Base-by-base conservation (phyloP, 2,113 vertebrate genomes). In the Rhinolophus sinicus region DNA sequence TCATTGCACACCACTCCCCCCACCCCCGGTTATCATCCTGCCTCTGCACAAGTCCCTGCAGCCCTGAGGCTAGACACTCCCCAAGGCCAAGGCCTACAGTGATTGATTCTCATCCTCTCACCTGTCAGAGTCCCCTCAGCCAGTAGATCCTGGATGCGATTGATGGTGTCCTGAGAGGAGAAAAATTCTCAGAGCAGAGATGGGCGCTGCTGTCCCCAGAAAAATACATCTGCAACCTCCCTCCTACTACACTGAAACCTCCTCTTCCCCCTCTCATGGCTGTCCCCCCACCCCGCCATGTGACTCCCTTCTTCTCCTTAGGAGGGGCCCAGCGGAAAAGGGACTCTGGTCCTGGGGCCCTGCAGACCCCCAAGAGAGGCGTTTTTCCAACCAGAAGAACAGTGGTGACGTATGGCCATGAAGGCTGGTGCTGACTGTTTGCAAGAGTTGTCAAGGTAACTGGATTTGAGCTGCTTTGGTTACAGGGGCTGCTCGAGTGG, bases 121-220 rank as follows among this genome's bases (percentile, higher is more conserved):
- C 99, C 99, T 99, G 99, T 99, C 84, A 99, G 98, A 44, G 99
- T 98, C 44, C 99, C 99, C 14, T 99, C 99, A 21, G 99, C 99
- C 76, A 99, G 97, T 97, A 99, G 98, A 96, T 99, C 99, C 98
- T 99, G 99, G 94, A 99, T 99, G 89, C 99, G 99, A 97, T 95
- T 98, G 81, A 99, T 99, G 18, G 99, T 99, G n/a, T 99, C 99
- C 99, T 99, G 90, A 69, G 93, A 56, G 78, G 65, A 93, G 83
- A 94, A 82, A 16, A 77, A 60, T 40, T 95, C 64, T 96, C 84
- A 96, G 93, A 58, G 47, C 21, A 91, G 58, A 73, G 62, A 38
- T 0, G 26, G 80, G 35, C 0, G 6, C 38, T 76, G 33, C 35
- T 16, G 0, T 77, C 30, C 60, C 77, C 78, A 69, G 26, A 21